Evolutionary conservation across 2,113 vertebrate genomes (phyloP).

Genomic region (Cariama cristata): DNA sequence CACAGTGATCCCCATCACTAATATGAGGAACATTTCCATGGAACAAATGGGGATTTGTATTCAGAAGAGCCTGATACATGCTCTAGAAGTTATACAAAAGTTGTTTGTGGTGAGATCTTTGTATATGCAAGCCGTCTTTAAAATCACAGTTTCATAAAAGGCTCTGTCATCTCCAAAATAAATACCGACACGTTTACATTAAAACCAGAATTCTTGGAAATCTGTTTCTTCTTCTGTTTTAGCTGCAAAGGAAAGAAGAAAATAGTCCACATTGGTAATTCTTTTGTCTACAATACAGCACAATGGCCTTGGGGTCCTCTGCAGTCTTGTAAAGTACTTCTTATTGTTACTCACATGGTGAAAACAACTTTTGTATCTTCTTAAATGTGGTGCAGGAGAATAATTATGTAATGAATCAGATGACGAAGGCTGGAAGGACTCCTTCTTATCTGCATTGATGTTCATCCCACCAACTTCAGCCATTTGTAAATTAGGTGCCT

Average conservation of each 20-base stretch:
- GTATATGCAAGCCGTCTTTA: background rate
- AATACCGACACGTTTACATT: slow-evolving; percentile 2
- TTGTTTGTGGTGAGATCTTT: background rate
- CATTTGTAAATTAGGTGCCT: background rate
- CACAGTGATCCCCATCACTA: background rate
- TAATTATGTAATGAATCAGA: background rate
- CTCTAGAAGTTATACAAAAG: background rate
- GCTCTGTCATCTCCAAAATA: background rate
- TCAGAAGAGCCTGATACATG: background rate
- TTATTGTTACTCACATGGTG: background rate
- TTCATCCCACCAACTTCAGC: background rate
- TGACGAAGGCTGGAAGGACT: background rate
- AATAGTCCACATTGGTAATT: background rate
- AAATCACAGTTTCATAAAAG: slow-evolving; percentile 21
- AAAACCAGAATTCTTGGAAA: slow-evolving; percentile 44
- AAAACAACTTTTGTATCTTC: background rate
- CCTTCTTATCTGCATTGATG: background rate
- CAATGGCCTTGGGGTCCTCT: slow-evolving; percentile 8
- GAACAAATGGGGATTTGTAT: background rate
- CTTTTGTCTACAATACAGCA: slow-evolving; percentile 20
- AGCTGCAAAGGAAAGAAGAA: slow-evolving; percentile 15
- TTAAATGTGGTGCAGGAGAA: background rate
- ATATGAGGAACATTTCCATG: background rate
- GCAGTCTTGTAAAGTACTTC: background rate
- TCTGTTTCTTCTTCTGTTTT: background rate